Percentiles rank a stretch among this genome's conserved stretches.
phyloP scores from a whole-genome alignment of 2,888 invertebrate species.

The Thymelicus acteon region DNA sequence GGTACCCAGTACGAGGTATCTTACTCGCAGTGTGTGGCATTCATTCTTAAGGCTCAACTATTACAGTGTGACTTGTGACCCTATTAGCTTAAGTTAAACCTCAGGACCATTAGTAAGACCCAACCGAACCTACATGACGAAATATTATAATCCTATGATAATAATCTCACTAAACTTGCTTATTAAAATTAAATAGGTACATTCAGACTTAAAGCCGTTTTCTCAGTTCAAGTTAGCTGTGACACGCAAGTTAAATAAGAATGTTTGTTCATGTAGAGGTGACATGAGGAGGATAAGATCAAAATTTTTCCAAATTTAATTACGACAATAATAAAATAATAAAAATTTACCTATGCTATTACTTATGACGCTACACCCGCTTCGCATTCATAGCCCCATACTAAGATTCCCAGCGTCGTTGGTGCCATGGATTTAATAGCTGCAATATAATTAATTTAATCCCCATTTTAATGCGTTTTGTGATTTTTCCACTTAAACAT shows the following conservation, averaged over 20 bases:
- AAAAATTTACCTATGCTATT: too few relatives aligned
- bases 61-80: constrained; percentile 36
- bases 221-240: not conserved
- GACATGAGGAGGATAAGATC: too few relatives aligned
- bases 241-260: constrained; percentile 2
- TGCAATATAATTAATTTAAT: too few relatives aligned
- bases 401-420: too few relatives aligned
- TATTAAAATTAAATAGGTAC: constrained; percentile 18
- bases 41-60: constrained; percentile 18
- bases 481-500: too few relatives aligned
- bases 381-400: too few relatives aligned
- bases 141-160: constrained; percentile 28
- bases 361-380: too few relatives aligned
- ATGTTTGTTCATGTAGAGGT: not conserved
- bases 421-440: too few relatives aligned
- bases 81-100: constrained; percentile 36
- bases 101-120: constrained; percentile 28
- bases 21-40: constrained; percentile 21
- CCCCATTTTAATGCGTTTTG: too few relatives aligned
- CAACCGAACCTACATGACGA: constrained; percentile 18
- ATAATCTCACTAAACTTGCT: constrained; percentile 8
- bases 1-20: constrained; percentile 20
- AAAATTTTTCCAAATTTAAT: not conserved
- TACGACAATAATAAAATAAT: not conserved
- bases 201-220: not conserved